A percentile compares a stretch with the other conserved stretches of the same genome.
Conservation (phyloP, 2,113 vertebrate species). For the Zosterops hypoxanthus region DNA sequence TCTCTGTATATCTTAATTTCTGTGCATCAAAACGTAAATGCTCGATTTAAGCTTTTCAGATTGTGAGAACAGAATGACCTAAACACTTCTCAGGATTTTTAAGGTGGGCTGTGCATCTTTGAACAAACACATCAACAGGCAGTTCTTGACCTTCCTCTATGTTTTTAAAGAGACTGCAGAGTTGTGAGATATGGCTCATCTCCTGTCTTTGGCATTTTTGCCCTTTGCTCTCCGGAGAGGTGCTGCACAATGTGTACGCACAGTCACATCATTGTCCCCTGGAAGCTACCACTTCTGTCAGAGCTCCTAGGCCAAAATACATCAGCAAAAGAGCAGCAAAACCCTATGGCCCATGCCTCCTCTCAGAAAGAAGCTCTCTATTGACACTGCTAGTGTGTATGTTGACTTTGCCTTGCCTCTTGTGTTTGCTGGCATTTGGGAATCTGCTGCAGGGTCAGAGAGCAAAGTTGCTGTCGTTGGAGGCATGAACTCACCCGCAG, state of each 20-base stretch:
- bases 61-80: not conserved
- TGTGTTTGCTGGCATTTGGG: not conserved
- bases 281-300: not conserved
- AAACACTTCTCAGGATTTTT: not conserved
- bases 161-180: not conserved
- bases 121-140: not conserved
- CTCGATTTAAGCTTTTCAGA: not conserved
- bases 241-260: accelerated
- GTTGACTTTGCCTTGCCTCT: not conserved
- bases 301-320: not conserved
- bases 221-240: not conserved
- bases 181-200: not conserved
- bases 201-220: not conserved
- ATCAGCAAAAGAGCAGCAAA: not conserved
- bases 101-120: not conserved
- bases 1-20: not conserved
- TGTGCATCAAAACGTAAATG: not conserved
- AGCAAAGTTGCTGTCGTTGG: not conserved
- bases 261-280: not conserved
- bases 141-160: not conserved
- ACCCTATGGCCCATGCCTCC: accelerated
- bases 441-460: not conserved
- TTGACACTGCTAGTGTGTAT: not conserved
- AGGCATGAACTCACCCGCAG: not conserved
- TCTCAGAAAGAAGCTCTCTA: not conserved